These are phyloP conservation scores for Megalopta genalis DNA, from an alignment of 1,140 invertebrate species.

Conservation along the genomic window DNA sequence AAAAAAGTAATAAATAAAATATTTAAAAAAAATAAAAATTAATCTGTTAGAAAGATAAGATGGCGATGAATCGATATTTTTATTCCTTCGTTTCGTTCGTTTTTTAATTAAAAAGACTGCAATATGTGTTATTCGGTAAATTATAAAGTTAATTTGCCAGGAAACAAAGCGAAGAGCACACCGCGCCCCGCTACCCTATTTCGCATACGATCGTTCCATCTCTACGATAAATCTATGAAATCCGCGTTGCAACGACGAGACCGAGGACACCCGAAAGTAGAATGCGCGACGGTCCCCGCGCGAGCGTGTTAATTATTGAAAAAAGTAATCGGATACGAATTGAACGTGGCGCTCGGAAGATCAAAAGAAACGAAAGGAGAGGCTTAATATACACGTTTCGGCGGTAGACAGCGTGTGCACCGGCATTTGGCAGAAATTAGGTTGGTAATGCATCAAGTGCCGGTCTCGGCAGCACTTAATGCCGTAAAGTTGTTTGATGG, in stretches of 20 bases:
- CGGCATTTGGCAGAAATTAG: conserved; percentile 69
- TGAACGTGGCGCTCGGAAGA: neutral
- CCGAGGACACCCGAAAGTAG: neutral
- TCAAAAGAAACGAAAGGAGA: conserved; percentile 28
- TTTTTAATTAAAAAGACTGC: too few species aligned
- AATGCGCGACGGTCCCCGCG: too few species aligned
- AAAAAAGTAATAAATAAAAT: too few species aligned
- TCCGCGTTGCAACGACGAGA: neutral
- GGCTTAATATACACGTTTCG: conserved; percentile 57
- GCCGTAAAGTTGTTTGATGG: conserved; percentile 75
- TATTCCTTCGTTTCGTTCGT: too few species aligned
- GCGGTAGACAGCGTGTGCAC: conserved; percentile 40
- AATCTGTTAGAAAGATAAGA: too few species aligned
- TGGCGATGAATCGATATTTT: too few species aligned
- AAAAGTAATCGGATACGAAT: neutral
- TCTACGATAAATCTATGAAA: neutral
- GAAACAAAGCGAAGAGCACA: too few species aligned
- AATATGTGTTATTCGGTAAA: too few species aligned
- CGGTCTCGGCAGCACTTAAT: conserved; percentile 72
- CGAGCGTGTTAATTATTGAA: neutral
- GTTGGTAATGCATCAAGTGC: conserved; percentile 72
- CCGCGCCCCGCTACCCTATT: too few species aligned
- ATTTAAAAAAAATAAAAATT: too few species aligned
- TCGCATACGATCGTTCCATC: neutral
- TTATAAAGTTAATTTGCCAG: too few species aligned